Conservation (phyloP, 1,140 invertebrate genomes). For the Andricus grossulariae region DNA sequence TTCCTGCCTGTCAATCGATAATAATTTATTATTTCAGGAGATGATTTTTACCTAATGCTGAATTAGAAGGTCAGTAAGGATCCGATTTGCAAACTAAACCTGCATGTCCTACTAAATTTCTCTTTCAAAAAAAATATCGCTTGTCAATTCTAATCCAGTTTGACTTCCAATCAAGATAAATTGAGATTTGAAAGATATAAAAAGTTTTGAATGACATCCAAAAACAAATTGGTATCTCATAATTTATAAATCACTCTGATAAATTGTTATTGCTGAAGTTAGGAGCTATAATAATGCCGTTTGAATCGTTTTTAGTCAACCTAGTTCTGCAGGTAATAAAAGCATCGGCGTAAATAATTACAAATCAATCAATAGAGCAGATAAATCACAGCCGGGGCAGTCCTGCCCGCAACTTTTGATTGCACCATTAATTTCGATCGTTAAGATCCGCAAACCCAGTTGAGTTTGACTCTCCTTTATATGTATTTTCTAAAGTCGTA, state of each 20-base stretch:
- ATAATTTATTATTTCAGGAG: too few relatives aligned
- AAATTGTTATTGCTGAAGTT: background rate
- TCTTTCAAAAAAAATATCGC: too few relatives aligned
- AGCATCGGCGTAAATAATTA: slow-evolving; percentile 24
- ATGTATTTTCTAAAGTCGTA: background rate
- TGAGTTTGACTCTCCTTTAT: background rate
- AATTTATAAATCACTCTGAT: background rate
- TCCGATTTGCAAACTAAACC: too few relatives aligned
- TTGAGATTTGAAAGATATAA: background rate
- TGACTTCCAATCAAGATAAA: too few relatives aligned
- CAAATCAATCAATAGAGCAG: slow-evolving; percentile 16
- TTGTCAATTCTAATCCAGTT: too few relatives aligned
- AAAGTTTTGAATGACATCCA: background rate
- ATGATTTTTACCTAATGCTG: too few relatives aligned
- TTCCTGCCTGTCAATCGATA: too few relatives aligned
- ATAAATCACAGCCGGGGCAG: background rate
- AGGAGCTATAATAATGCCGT: background rate
- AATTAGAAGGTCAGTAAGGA: too few relatives aligned
- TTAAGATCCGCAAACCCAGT: background rate
- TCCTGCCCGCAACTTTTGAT: slow-evolving; percentile 15
- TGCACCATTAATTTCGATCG: slow-evolving; percentile 15
- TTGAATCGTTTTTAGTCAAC: slow-evolving; percentile 10
- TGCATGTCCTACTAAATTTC: too few relatives aligned
- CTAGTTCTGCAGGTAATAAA: slow-evolving; percentile 2
- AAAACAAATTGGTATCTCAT: background rate